These are phyloP conservation scores for Amphilophus citrinellus DNA, from an alignment of 2,113 vertebrate species.

Conservation along the genomic window DNA sequence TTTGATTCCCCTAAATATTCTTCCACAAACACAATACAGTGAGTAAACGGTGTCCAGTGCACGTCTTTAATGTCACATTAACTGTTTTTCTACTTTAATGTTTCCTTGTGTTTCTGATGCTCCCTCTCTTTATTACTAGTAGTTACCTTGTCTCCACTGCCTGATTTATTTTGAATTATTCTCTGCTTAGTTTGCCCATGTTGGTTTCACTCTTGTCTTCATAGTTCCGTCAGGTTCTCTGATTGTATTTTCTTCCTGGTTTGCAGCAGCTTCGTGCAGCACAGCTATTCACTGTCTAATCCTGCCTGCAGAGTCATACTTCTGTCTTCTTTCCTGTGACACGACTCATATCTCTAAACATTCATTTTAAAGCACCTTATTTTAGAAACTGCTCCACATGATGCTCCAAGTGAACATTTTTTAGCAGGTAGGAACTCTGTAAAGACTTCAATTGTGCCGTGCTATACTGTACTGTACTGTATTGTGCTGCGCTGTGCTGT, in stretches of 20 bases:
- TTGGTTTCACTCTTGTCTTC: background rate
- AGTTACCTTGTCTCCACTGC: background rate
- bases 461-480: too few species aligned
- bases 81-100: background rate
- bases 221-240: background rate
- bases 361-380: too few species aligned
- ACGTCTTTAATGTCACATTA: background rate
- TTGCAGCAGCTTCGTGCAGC: rapidly evolving
- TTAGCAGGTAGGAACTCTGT: too few species aligned
- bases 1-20: background rate
- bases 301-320: background rate
- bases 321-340: background rate
- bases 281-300: background rate
- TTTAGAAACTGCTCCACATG: too few species aligned
- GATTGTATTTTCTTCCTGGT: background rate
- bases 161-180: background rate
- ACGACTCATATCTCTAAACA: too few species aligned
- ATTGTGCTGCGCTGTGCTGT: too few species aligned
- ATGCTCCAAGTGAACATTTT: too few species aligned
- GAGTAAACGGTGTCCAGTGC: background rate
- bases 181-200: background rate
- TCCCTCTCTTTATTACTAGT: background rate
- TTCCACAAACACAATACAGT: background rate
- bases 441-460: too few species aligned
- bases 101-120: background rate